Conservation (phyloP, 2,797 vertebrate genomes). For the Centropyge bicolor region DNA sequence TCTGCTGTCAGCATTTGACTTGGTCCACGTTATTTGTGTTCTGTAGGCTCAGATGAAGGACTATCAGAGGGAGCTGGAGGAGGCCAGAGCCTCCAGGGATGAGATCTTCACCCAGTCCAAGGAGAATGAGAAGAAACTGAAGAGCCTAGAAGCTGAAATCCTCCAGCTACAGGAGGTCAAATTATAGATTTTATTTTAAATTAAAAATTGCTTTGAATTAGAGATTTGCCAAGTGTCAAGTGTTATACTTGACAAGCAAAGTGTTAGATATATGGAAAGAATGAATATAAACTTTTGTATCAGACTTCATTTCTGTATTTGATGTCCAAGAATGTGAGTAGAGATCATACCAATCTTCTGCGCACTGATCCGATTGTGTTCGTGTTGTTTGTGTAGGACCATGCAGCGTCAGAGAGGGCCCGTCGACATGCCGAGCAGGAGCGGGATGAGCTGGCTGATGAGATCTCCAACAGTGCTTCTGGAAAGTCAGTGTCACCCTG, state of each 20-base stretch:
- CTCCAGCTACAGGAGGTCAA: conserved; percentile 93
- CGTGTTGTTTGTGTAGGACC: conserved; percentile 85
- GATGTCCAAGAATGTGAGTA: neutral
- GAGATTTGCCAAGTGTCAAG: neutral
- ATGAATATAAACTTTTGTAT: neutral
- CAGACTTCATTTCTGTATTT: neutral
- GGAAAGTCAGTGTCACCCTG: conserved; percentile 91
- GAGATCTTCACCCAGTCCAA: conserved; percentile 98
- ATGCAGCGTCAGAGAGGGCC: conserved; percentile 93
- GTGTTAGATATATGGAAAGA: neutral
- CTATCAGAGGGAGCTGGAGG: conserved; percentile 96
- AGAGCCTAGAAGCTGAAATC: conserved; percentile 95
- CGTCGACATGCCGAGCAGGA: conserved; percentile 96
- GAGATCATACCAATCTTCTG: neutral
- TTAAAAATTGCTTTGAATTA: neutral
- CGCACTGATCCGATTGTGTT: neutral
- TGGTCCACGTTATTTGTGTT: neutral
- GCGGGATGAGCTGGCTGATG: conserved; percentile 94
- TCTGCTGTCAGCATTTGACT: conserved; percentile 20
- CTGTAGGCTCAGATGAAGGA: conserved; percentile 97
- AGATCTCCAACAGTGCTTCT: conserved; percentile 95
- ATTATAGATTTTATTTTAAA: neutral
- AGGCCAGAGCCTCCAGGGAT: conserved; percentile 94
- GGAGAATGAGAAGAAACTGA: conserved; percentile 98
- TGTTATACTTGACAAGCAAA: neutral